These are phyloP conservation scores for Engystomops pustulosus DNA, from an alignment of 2,113 vertebrate genomes.

Conservation along the genomic window DNA sequence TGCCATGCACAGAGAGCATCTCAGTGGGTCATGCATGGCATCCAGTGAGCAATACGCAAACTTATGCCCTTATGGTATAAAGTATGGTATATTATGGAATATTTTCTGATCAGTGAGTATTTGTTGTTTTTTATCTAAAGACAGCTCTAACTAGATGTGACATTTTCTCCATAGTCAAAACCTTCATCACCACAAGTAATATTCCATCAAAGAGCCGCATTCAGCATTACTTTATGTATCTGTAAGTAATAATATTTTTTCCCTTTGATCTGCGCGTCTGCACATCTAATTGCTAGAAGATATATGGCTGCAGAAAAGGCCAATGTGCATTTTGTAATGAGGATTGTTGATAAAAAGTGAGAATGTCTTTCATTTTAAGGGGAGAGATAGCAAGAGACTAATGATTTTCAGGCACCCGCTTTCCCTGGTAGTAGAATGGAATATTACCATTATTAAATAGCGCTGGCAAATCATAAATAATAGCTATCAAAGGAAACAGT, in stretches of 20 bases:
- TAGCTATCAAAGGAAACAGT: background rate
- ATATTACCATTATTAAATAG: constrained; percentile 15
- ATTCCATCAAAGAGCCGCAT: background rate
- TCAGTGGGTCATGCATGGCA: too few species aligned
- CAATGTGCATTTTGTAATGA: constrained; percentile 22
- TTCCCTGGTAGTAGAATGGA: background rate
- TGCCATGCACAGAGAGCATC: too few species aligned
- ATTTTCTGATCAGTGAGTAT: background rate
- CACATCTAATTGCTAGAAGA: constrained; percentile 30
- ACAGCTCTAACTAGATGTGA: constrained; percentile 8
- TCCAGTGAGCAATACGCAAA: too few species aligned
- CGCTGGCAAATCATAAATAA: constrained; percentile 12
- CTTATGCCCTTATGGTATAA: too few species aligned
- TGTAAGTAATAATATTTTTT: constrained; percentile 4
- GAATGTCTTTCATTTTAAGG: background rate
- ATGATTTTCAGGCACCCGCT: background rate
- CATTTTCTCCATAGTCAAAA: background rate
- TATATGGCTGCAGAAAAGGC: constrained; percentile 1
- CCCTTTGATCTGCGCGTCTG: constrained; percentile 7
- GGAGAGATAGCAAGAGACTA: background rate
- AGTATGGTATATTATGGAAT: too few species aligned
- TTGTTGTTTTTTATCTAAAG: background rate
- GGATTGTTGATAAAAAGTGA: background rate
- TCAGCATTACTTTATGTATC: constrained; percentile 7
- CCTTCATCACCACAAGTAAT: constrained; percentile 2